phyloP scores from a whole-genome alignment of 2,797 vertebrate species.

The Pteronotus mesoamericanus region DNA sequence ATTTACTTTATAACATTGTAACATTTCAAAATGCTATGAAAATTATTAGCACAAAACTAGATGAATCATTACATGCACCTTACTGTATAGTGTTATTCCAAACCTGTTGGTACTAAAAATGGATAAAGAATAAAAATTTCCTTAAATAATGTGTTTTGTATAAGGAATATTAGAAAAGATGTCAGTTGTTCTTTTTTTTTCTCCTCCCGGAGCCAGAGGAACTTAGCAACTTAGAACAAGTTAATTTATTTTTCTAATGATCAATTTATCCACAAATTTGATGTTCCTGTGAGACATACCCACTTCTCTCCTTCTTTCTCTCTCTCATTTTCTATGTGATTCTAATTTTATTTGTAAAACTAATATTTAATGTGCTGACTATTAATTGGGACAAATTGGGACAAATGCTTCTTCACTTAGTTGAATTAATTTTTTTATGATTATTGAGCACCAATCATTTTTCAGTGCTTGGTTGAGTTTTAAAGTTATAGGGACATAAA shows the following conservation, averaged over 20 bases:
- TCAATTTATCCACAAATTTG: not conserved
- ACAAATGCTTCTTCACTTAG: not conserved
- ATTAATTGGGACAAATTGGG: not conserved
- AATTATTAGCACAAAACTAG: not conserved
- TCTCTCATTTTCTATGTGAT: not conserved
- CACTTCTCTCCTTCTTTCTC: not conserved
- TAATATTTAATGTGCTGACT: not conserved
- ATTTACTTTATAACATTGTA: not conserved
- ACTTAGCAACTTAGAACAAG: not conserved
- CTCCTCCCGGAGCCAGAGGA: not conserved
- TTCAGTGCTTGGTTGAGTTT: not conserved
- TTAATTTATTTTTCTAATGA: not conserved
- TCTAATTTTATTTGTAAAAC: not conserved
- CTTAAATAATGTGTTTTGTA: not conserved
- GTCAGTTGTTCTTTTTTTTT: not conserved
- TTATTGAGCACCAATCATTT: not conserved
- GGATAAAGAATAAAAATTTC: not conserved
- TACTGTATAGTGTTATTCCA: not conserved
- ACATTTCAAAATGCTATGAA: not conserved
- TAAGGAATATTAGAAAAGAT: not conserved
- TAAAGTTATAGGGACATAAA: not conserved
- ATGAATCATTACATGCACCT: not conserved
- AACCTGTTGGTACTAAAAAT: not conserved
- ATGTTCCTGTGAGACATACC: not conserved
- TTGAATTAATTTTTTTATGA: not conserved